Evolutionary conservation across 2,888 invertebrate species (phyloP), one percentile per base, ranked within the genome.

Genomic region (Coecobrya sp.): DNA sequence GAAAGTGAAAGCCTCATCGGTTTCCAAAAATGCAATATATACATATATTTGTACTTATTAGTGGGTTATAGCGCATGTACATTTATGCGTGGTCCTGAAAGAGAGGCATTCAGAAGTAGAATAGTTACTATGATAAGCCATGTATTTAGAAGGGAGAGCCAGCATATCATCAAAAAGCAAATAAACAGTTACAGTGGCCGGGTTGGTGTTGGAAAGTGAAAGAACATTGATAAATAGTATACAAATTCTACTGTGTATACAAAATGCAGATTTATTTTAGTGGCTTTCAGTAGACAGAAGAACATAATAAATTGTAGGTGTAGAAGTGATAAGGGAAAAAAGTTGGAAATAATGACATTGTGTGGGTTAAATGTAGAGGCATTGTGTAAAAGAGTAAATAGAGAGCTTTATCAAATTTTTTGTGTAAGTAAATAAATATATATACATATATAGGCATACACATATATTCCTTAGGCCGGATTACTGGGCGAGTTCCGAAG

Each of bases 251-350:
- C n/a, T 70, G 36, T 1, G 45, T 73, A 22, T 81, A 88, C 68
- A 79, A 88, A 68, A 49, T 88, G 81, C 79, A 88, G 88, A 88
- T 88, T 88, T 81, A 88, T 88, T 88, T 22, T 25, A 49, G 68
- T 86, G 79, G 36, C 22, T 25, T 79, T 79, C 19, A 49, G 52
- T 79, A 79, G 52, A 79, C 79, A 55, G 79, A 52, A 52, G n/a
- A 49, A 79, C 25, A n/a, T 45, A 36, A 36, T 36, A 36, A 36
- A 36, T 36, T 27, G 49, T 76, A 73, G 65, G 65, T 27, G 65
- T 65, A 65, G 59, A 5, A 70, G 42, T 45, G 73, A 73, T 73
- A 73, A 76, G 62, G 42, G 59, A 52, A 76, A 68, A 73, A 68
- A 73, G 73, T 73, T 52, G 76, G 19, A 76, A 87, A 87, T 30